These are phyloP conservation scores for Gallinago media DNA, from an alignment of 2,113 vertebrate genomes.

Conservation along the genomic window DNA sequence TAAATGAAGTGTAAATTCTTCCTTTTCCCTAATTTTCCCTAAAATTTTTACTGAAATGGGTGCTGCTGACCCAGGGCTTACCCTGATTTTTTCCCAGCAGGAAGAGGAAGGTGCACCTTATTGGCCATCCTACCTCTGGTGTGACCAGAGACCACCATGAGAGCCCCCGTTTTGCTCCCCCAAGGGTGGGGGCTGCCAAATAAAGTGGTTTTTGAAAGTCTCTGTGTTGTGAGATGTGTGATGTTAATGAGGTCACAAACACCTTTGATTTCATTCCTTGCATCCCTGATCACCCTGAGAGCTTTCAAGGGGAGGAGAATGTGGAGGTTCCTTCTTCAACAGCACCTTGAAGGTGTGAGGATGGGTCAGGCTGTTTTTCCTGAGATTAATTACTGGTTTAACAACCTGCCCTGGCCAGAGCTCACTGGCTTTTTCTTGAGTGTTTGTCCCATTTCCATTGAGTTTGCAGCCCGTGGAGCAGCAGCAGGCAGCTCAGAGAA, in stretches of 20 bases:
- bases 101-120: not conserved
- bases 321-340: not conserved
- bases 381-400: not conserved
- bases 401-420: not conserved
- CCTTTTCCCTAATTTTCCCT: not conserved
- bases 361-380: not conserved
- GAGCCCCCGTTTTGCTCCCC: accelerated
- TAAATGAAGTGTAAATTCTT: not conserved
- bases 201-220: not conserved
- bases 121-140: accelerated
- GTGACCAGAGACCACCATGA: accelerated
- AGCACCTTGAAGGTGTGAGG: not conserved
- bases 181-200: not conserved
- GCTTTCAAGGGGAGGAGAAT: not conserved
- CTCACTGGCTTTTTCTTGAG: not conserved
- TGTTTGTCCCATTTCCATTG: not conserved
- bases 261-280: not conserved
- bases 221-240: not conserved
- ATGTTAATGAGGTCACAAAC: not conserved
- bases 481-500: not conserved
- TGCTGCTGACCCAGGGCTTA: not conserved
- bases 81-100: not conserved
- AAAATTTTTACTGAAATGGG: not conserved
- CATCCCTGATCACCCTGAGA: not conserved
- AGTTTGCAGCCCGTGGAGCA: not conserved